Evolutionary conservation across 2,797 vertebrate genomes (phyloP).

Genomic region (Nothura maculosa): DNA sequence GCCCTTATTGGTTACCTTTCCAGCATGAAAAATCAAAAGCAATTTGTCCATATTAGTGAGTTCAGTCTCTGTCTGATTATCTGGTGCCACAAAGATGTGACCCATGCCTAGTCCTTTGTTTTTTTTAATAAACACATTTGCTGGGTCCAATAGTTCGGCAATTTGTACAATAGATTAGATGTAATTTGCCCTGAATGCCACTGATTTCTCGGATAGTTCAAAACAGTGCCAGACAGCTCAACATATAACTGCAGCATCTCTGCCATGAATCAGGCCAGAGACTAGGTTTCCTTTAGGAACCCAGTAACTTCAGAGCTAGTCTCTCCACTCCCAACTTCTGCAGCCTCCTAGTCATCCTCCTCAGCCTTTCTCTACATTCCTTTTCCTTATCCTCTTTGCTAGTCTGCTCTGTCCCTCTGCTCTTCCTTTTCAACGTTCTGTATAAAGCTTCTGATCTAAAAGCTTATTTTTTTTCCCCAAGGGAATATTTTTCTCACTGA

Average conservation of each 20-base stretch:
- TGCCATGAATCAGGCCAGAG: neutral
- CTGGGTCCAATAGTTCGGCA: constrained; percentile 77
- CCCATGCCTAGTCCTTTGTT: constrained; percentile 70
- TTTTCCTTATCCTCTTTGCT: neutral
- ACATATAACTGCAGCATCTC: constrained; percentile 36
- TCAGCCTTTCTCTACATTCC: neutral
- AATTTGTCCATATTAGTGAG: constrained; percentile 78
- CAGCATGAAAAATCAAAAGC: constrained; percentile 78
- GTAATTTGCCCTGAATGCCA: constrained; percentile 82
- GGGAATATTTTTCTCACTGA: neutral
- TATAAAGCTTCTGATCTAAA: neutral
- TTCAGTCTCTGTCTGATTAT: constrained; percentile 78
- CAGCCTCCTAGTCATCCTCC: neutral
- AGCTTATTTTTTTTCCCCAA: neutral
- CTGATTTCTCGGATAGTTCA: constrained; percentile 77
- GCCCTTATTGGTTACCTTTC: constrained; percentile 59
- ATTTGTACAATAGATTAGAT: constrained; percentile 83
- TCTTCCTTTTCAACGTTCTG: rapidly evolving
- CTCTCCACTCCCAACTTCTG: rapidly evolving
- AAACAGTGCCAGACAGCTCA: constrained; percentile 65
- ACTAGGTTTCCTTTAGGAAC: neutral
- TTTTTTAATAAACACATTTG: constrained; percentile 83
- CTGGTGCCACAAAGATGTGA: constrained; percentile 70
- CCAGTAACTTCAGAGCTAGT: neutral
- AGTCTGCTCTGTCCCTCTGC: neutral